A percentile compares a stretch with the other conserved stretches of the same genome.
Evolutionary conservation across 2,113 vertebrate genomes (phyloP).

Genomic region (Rallus limicola): DNA sequence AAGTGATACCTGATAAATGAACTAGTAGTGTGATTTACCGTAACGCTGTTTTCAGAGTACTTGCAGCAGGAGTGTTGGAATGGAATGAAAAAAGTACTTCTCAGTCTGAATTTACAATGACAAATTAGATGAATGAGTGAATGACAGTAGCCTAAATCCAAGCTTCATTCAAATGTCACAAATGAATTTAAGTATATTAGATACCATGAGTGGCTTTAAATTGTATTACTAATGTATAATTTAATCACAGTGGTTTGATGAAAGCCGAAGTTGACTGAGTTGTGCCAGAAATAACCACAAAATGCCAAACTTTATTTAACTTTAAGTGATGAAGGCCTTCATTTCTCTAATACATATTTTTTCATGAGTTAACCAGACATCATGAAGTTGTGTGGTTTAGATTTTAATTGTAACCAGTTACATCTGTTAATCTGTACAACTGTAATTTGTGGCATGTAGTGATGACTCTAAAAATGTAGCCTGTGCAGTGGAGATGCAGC

Average conservation of each 20-base stretch:
- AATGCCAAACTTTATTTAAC: neutral
- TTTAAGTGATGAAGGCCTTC: neutral
- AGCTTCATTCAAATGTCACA: neutral
- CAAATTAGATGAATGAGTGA: neutral
- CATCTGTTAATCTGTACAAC: neutral
- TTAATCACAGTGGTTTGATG: neutral
- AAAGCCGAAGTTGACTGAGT: neutral
- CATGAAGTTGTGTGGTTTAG: neutral
- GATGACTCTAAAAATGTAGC: neutral
- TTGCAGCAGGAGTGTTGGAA: neutral
- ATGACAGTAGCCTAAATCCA: neutral
- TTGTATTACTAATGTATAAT: neutral
- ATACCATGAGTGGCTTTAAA: neutral
- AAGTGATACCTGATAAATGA: neutral
- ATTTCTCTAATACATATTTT: neutral
- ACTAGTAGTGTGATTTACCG: neutral
- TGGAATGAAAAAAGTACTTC: neutral
- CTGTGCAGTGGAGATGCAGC: neutral
- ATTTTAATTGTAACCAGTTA: neutral
- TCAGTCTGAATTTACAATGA: neutral
- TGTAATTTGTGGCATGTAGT: neutral
- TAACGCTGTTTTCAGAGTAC: neutral
- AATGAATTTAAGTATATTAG: neutral
- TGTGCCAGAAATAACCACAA: constrained; percentile 1
- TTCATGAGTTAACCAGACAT: neutral